Conservation (phyloP, 2,888 invertebrate genomes). For the Prenolepis imparis region DNA sequence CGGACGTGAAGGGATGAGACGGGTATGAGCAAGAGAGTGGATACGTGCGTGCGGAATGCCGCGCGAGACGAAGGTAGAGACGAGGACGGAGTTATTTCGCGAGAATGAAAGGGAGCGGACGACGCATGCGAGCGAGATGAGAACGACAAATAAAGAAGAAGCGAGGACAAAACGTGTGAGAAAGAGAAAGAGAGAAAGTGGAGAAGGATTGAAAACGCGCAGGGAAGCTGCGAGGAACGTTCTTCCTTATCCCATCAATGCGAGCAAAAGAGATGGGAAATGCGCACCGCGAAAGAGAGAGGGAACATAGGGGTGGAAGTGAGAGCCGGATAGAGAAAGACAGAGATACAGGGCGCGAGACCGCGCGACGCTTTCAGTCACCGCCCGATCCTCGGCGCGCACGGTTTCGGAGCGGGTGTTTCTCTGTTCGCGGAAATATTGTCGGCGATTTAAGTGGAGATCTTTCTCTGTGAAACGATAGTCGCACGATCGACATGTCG, state of each 20-base stretch:
- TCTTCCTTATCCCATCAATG: constrained; percentile 65
- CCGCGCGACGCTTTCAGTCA: constrained; percentile 81
- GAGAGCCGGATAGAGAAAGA: constrained; percentile 60
- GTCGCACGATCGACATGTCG: constrained; percentile 10
- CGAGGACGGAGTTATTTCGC: constrained; percentile 39
- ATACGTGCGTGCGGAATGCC: constrained; percentile 39
- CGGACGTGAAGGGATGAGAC: constrained; percentile 53
- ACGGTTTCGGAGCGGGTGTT: constrained; percentile 76
- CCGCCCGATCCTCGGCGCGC: constrained; percentile 85
- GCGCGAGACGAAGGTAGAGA: constrained; percentile 46
- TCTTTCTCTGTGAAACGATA: background rate
- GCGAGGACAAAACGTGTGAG: constrained; percentile 20
- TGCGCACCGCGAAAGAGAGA: constrained; percentile 43
- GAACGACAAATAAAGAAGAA: constrained; percentile 53
- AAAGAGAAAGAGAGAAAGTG: constrained; percentile 26
- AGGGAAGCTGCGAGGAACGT: constrained; percentile 64
- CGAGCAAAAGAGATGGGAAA: constrained; percentile 20
- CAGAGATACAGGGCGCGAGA: constrained; percentile 69
- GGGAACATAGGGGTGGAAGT: constrained; percentile 49
- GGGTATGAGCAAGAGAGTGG: constrained; percentile 31
- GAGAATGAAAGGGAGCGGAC: constrained; percentile 46
- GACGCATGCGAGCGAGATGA: constrained; percentile 11
- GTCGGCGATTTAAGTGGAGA: constrained; percentile 16
- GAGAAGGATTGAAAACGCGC: constrained; percentile 18
- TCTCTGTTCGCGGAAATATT: constrained; percentile 47